phyloP scores from a whole-genome alignment of 2,113 vertebrate genomes.

The Protobothrops flavoviridis region DNA sequence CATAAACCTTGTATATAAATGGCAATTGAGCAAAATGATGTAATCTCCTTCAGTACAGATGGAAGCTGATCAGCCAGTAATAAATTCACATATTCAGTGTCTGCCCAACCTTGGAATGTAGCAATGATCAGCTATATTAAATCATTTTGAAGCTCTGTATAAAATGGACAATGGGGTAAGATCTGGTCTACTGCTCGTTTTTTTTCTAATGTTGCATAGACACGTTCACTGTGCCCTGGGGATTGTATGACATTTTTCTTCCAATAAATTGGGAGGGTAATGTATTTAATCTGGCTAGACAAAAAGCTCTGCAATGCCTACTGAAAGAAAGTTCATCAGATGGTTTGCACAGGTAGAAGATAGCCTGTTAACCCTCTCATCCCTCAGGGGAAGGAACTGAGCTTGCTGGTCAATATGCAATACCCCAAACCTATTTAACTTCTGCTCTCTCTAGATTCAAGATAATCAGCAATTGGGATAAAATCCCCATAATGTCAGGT shows the following conservation, averaged over 20 bases:
- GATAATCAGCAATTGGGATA: not conserved
- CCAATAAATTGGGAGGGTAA: not conserved
- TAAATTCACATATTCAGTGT: not conserved
- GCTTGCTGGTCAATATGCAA: not conserved
- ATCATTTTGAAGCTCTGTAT: not conserved
- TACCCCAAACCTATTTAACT: not conserved
- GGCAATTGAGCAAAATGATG: not conserved
- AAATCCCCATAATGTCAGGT: not conserved
- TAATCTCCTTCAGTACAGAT: not conserved
- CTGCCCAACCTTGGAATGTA: not conserved
- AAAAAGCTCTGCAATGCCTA: not conserved
- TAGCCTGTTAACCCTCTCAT: not conserved
- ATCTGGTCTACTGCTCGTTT: not conserved
- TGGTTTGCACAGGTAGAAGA: not conserved
- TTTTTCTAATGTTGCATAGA: not conserved
- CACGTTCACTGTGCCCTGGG: not conserved
- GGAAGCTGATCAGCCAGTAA: not conserved
- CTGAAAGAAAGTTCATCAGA: not conserved
- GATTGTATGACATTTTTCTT: not conserved
- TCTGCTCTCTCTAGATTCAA: not conserved
- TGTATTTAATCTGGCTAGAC: not conserved
- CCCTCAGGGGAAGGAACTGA: not conserved
- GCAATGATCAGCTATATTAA: not conserved
- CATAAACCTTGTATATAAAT: not conserved
- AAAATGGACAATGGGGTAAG: not conserved